phyloP scores from a whole-genome alignment of 1,140 invertebrate species.

The Halesus radiatus region DNA sequence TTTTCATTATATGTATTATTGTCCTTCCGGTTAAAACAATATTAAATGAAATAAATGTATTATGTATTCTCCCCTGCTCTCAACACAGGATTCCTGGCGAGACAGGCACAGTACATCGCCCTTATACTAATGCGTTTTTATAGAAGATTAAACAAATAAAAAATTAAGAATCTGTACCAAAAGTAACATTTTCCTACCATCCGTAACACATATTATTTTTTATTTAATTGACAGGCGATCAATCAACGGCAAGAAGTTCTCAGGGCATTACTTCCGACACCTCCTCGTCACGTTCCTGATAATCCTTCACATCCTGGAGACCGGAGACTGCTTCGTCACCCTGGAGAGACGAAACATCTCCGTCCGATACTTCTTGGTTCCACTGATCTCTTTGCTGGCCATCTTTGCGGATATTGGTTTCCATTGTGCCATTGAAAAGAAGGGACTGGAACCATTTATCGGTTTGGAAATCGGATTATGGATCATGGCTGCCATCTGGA shows the following conservation, averaged over 20 bases:
- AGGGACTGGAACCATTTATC: not conserved
- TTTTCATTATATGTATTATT: too few relatives aligned
- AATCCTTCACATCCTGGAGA: constrained; percentile 45
- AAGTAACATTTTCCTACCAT: too few relatives aligned
- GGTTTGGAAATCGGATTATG: constrained; percentile 35
- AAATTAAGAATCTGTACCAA: too few relatives aligned
- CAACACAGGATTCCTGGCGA: too few relatives aligned
- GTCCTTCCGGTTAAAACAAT: too few relatives aligned
- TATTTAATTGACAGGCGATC: constrained; percentile 5
- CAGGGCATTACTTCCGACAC: constrained; percentile 41
- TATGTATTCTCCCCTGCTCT: too few relatives aligned
- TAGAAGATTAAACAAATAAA: too few relatives aligned
- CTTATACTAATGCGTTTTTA: too few relatives aligned
- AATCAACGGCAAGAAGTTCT: not conserved
- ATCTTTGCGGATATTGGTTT: constrained; percentile 29
- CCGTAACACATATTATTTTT: not conserved
- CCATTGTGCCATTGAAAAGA: constrained; percentile 36
- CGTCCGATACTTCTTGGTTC: constrained; percentile 11
- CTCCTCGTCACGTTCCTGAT: constrained; percentile 36
- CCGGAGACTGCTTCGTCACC: constrained; percentile 43
- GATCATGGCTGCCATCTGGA: constrained; percentile 27
- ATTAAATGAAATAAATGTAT: too few relatives aligned
- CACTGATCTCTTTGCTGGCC: constrained; percentile 31
- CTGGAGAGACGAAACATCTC: constrained; percentile 32
- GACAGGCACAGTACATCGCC: too few relatives aligned